Conservation (phyloP, 2,797 vertebrate species). For the Leptoclinus maculatus region DNA sequence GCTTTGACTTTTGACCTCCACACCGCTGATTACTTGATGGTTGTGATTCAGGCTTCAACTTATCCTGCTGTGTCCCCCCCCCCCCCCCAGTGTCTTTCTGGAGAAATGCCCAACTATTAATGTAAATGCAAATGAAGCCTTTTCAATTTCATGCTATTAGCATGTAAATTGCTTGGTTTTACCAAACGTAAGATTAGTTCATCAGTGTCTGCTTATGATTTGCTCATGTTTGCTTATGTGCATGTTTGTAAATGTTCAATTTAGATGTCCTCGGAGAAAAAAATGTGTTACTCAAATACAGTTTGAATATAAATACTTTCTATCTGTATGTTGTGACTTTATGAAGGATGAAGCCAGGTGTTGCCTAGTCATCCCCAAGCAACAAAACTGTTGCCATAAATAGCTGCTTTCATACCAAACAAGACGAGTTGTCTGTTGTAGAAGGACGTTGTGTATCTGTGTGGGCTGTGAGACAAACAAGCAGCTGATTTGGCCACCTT, state of each 20-base stretch:
- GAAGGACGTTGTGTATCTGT: slow-evolving; percentile 4
- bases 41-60: slow-evolving; percentile 34
- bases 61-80: not conserved
- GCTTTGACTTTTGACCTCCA: slow-evolving; percentile 46
- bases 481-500: slow-evolving; percentile 2
- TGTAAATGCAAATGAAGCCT: slow-evolving; percentile 58
- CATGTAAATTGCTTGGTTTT: slow-evolving; percentile 59
- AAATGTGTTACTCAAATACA: slow-evolving; percentile 8
- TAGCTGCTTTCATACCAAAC: slow-evolving; percentile 25
- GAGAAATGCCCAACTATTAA: slow-evolving; percentile 53
- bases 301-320: slow-evolving; percentile 2
- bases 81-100: slow-evolving; percentile 23
- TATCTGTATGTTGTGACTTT: slow-evolving; percentile 11
- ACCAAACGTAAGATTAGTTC: slow-evolving; percentile 37
- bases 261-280: slow-evolving; percentile 5
- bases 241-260: slow-evolving; percentile 21
- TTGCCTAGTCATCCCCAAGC: not conserved
- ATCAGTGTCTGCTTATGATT: too few relatives aligned
- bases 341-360: slow-evolving; percentile 6
- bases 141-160: slow-evolving; percentile 48
- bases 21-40: slow-evolving; percentile 17
- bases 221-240: slow-evolving; percentile 31
- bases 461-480: not conserved
- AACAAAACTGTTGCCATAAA: not conserved
- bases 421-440: slow-evolving; percentile 18